Evolutionary conservation across 2,797 vertebrate genomes (phyloP).

Genomic region (Oreortyx pictus): DNA sequence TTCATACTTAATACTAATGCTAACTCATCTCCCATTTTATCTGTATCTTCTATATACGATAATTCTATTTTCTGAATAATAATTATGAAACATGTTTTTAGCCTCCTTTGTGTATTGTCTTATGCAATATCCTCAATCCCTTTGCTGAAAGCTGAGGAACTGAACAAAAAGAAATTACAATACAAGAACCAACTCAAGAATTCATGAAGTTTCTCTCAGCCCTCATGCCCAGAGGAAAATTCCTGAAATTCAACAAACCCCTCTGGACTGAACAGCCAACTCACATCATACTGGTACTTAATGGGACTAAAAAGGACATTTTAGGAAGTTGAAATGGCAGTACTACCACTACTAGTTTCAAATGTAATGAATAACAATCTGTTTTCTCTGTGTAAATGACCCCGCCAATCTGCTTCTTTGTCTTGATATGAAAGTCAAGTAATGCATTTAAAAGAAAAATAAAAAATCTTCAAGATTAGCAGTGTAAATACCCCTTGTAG

Average conservation of each 20-base stretch:
- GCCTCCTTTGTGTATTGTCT: background rate
- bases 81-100: background rate
- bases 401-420: no score
- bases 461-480: no score
- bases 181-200: background rate
- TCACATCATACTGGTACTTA: no score
- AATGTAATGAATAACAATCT: no score
- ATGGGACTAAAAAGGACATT: no score
- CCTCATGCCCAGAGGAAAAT: background rate
- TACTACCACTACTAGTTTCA: no score
- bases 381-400: no score
- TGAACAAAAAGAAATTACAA: background rate
- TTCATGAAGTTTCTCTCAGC: background rate
- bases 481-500: no score
- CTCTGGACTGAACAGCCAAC: no score
- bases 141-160: background rate
- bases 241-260: background rate
- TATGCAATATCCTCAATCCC: background rate
- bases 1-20: background rate
- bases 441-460: no score
- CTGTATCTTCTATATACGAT: background rate
- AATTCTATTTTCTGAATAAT: background rate
- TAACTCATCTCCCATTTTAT: background rate
- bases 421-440: no score
- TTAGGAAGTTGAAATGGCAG: no score